Percentiles rank a stretch among this genome's conserved stretches.
Conservation (phyloP, 2,797 vertebrate genomes). For the Onychomys leucogaster region DNA sequence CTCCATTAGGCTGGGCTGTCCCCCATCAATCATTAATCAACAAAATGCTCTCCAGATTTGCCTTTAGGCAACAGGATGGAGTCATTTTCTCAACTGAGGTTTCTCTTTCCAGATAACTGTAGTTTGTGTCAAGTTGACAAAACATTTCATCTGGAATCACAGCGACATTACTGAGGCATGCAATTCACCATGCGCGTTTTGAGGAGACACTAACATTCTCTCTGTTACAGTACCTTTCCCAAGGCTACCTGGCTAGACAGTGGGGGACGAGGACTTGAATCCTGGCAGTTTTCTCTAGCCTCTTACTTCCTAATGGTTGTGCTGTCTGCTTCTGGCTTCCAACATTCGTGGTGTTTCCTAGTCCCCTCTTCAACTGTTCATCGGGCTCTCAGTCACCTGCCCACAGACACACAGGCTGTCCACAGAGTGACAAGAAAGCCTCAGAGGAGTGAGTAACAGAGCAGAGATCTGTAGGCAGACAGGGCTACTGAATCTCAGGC, state of each 20-base stretch:
- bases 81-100: background rate
- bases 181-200: background rate
- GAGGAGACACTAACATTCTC: background rate
- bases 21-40: background rate
- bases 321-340: background rate
- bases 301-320: background rate
- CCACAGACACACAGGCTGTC: background rate
- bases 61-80: background rate
- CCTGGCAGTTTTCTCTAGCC: background rate
- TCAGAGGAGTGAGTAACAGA: accelerated
- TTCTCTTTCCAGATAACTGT: background rate
- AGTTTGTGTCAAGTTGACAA: background rate
- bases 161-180: background rate
- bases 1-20: background rate
- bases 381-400: background rate
- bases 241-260: background rate
- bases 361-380: background rate
- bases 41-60: background rate
- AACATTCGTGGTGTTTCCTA: background rate
- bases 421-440: background rate
- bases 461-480: background rate
- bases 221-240: background rate
- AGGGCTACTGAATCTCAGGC: background rate
- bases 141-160: background rate
- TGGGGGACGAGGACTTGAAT: background rate